Conservation (phyloP, 2,797 vertebrate genomes). For the Fundulus diaphanus region DNA sequence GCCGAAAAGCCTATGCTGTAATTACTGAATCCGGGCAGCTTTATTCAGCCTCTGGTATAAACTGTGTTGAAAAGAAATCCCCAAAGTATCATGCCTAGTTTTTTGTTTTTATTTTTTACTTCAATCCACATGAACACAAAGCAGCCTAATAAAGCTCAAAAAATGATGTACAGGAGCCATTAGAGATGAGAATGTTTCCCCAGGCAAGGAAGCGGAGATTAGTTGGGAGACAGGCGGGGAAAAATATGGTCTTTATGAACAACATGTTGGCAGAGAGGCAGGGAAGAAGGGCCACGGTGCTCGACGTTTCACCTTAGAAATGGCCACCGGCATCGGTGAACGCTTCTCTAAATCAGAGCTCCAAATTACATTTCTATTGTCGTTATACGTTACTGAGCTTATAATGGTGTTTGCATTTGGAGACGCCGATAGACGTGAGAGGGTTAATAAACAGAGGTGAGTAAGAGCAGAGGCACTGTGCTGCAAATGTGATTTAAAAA, state of each 20-base stretch:
- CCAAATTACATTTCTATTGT: constrained; percentile 52
- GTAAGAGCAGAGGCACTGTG: constrained; percentile 14
- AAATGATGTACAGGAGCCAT: constrained; percentile 52
- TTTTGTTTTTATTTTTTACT: constrained; percentile 31
- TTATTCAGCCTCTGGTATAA: constrained; percentile 25
- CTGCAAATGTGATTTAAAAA: constrained; percentile 24
- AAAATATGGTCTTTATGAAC: constrained; percentile 26
- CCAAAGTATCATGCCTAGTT: constrained; percentile 11
- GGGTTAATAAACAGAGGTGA: constrained; percentile 20
- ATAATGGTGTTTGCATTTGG: constrained; percentile 37
- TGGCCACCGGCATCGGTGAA: constrained; percentile 4
- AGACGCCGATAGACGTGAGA: constrained; percentile 21
- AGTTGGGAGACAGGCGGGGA: constrained; percentile 7
- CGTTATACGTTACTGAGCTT: constrained; percentile 19
- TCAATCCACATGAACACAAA: constrained; percentile 30
- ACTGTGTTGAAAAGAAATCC: constrained; percentile 12
- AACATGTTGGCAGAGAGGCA: constrained; percentile 16
- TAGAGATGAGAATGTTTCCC: constrained; percentile 43
- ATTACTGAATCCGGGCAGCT: constrained; percentile 31
- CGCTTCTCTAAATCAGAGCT: constrained; percentile 18
- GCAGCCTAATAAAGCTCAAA: constrained; percentile 19
- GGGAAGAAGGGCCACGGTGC: constrained; percentile 25
- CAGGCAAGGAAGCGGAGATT: constrained; percentile 21
- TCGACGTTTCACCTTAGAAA: constrained; percentile 49
- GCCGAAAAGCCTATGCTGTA: neutral